phyloP scores from a whole-genome alignment of 2,888 invertebrate species.

The Melikaiella ostensackeni region DNA sequence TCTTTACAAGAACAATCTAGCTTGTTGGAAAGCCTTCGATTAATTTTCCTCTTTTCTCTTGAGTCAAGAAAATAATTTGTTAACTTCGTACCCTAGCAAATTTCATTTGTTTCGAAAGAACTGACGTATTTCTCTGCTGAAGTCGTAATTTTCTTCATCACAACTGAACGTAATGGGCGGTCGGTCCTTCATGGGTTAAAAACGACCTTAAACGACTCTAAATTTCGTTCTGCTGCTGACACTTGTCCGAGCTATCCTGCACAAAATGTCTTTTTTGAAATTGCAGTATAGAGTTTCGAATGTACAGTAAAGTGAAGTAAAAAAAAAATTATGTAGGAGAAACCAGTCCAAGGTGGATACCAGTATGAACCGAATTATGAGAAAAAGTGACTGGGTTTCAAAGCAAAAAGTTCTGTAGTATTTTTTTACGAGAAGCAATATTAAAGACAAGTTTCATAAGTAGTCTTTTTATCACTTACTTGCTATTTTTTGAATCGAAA shows the following conservation, averaged over 20 bases:
- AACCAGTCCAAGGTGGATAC: too few relatives aligned
- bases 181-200: constrained; percentile 31
- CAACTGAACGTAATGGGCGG: constrained; percentile 34
- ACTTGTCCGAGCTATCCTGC: constrained; percentile 24
- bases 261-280: constrained; percentile 30
- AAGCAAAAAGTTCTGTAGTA: too few relatives aligned
- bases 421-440: too few relatives aligned
- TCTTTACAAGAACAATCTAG: not conserved
- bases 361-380: too few relatives aligned
- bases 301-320: not conserved
- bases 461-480: too few relatives aligned
- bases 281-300: not conserved
- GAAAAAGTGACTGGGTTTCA: too few relatives aligned
- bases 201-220: constrained; percentile 38
- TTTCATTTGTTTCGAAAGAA: constrained; percentile 32
- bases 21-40: not conserved
- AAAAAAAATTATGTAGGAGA: not conserved
- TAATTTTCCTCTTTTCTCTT: not conserved
- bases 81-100: constrained; percentile 1
- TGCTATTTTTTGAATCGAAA: too few relatives aligned
- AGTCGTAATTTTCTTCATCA: constrained; percentile 38
- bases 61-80: constrained; percentile 26
- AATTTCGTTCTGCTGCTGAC: constrained; percentile 34
- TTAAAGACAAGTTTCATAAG: too few relatives aligned
- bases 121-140: constrained; percentile 36